Evolutionary conservation across 1,140 invertebrate genomes (phyloP), one percentile per base, ranked within the genome.

Genomic region (Phymorhynchus buccinoides): DNA sequence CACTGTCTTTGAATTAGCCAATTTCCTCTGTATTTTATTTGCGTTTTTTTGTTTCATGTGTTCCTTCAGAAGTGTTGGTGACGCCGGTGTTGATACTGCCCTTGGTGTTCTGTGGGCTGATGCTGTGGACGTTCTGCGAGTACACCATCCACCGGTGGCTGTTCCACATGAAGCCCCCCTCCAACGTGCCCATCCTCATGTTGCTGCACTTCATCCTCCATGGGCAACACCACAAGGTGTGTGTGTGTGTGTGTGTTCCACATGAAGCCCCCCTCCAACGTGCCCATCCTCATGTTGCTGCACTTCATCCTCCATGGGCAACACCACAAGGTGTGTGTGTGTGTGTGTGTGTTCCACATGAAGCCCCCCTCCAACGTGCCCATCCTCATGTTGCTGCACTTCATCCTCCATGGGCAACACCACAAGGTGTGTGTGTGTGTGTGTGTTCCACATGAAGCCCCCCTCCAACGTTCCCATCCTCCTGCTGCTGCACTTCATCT

Each of bases 331-430:
- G 91, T 91, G n/a, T n/a, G n/a, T n/a, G n/a, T n/a, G n/a, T n/a
- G n/a, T n/a, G n/a, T n/a, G n/a, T n/a, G n/a, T n/a, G n/a, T 94
- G 37, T 94, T 94, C 86, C 94, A 94, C 85, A 88, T 93, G 78
- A 87, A 89, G 37, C 94, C 94, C 12, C 90, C 93, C 22, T 78
- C 91, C n/a, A 84, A 89, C 14, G 93, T 89, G 3, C 92, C 90
- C 16, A 89, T 90, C 30, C 90, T 94, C 42, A 91, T 94, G 27
- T 88, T 89, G 16, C 48, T 93, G 0, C 94, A 94, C 81, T 94
- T 94, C 85, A 79, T 94, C 1, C 84, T 94, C 7, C 93, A 94
- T 84, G 93, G 93, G 3, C 91, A 92, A 78, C 91, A 92, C 85
- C 91, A 92, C 87, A 92, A 92, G 89, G 91, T 91, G n/a, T n/a